These are phyloP conservation scores for Andrena bicolor DNA, from an alignment of 2,888 invertebrate genomes.

Conservation along the genomic window DNA sequence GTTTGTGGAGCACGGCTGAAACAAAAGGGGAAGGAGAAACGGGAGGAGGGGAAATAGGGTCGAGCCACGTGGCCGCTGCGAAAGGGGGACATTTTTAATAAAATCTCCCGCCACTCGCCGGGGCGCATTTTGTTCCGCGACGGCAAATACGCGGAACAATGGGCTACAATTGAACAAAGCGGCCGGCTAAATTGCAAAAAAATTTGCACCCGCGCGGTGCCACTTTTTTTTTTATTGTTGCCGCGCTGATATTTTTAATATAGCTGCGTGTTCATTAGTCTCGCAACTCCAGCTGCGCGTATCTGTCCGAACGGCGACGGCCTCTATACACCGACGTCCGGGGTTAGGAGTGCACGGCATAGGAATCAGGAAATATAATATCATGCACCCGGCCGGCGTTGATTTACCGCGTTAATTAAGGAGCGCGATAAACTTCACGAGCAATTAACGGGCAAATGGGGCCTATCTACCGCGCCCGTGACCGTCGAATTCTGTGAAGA, in stretches of 20 bases:
- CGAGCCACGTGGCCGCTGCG: constrained; percentile 2
- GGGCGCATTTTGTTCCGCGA: constrained; percentile 36
- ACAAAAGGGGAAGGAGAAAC: not conserved
- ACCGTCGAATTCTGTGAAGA: constrained; percentile 69
- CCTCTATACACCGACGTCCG: not conserved
- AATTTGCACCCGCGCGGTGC: not conserved
- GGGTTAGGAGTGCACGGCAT: not conserved
- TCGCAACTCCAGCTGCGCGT: constrained; percentile 12
- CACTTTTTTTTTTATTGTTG: not conserved
- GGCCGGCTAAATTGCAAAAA: constrained; percentile 44
- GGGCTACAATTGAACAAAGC: constrained; percentile 53
- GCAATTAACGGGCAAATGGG: constrained; percentile 70
- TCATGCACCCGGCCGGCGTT: constrained; percentile 28
- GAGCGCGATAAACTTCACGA: constrained; percentile 71
- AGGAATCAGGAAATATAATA: constrained; percentile 47
- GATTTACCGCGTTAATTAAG: constrained; percentile 64
- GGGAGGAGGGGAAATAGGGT: no score
- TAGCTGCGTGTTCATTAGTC: constrained; percentile 34
- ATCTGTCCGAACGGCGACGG: not conserved
- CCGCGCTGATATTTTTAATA: constrained; percentile 35
- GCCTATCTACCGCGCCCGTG: constrained; percentile 58
- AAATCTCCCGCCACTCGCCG: constrained; percentile 35
- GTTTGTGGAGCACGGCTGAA: constrained; percentile 24
- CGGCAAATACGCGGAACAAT: constrained; percentile 52
- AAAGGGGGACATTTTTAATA: constrained; percentile 53